Conservation (phyloP, 2,113 vertebrate species). For the Podarcis muralis region DNA sequence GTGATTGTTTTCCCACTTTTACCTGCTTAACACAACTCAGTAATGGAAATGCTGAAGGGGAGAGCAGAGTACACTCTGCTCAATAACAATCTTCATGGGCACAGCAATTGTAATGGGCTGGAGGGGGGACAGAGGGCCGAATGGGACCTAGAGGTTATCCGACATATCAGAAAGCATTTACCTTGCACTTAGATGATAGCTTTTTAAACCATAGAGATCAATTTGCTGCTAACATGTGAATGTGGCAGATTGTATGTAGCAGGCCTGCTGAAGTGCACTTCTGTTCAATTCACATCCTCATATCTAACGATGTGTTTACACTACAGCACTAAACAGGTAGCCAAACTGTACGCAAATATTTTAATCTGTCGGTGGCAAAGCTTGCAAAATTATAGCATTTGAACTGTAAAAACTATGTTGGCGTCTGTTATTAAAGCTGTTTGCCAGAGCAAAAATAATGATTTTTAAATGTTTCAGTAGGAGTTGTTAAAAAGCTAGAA, state of each 20-base stretch:
- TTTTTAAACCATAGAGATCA: background rate
- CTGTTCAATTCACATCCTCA: background rate
- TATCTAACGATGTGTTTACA: constrained; percentile 4
- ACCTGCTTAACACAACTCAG: background rate
- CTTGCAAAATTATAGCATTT: constrained; percentile 6
- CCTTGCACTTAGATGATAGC: background rate
- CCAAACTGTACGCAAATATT: constrained; percentile 9
- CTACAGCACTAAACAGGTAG: background rate
- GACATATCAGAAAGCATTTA: background rate
- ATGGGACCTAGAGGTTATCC: background rate
- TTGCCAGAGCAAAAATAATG: background rate
- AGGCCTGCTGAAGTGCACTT: background rate
- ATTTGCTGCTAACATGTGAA: background rate
- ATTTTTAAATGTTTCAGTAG: constrained; percentile 4
- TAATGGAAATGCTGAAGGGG: background rate
- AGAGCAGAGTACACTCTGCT: background rate
- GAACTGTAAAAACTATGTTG: constrained; percentile 16
- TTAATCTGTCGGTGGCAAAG: background rate
- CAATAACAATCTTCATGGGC: background rate
- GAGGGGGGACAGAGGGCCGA: too few relatives aligned
- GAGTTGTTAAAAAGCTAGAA: background rate
- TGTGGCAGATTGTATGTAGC: background rate
- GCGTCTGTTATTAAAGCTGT: constrained; percentile 17
- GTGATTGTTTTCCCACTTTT: background rate
- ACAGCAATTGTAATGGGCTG: too few relatives aligned